Evolutionary conservation across 2,113 vertebrate genomes (phyloP), one percentile per base, ranked within the genome.

Genomic region (Octodon degus): DNA sequence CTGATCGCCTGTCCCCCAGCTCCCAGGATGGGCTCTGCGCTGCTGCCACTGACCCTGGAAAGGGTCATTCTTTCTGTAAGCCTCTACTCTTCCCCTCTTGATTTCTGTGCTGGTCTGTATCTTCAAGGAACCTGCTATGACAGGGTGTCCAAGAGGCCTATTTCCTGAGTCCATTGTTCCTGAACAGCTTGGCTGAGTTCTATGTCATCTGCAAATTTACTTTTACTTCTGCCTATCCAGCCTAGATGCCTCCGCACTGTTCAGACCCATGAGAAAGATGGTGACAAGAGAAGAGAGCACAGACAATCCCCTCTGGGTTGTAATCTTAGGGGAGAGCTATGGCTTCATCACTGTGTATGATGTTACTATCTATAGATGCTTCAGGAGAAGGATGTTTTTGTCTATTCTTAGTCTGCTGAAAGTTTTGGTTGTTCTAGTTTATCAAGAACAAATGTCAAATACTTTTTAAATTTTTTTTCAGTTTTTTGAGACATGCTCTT

Each of bases 191-290:
- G 58, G 25, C 50, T 84, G 76, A 93, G 77, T 95, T 93, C 55
- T 85, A 76, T 32, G 7, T 27, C 37, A 30, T 85, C 30, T 95
- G 58, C 16, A 92, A 84, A 85, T 63, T 60, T 16, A 63, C 34
- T 67, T 89, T 81, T 89, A 93, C 7, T 76, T 95, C 58, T 94
- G 80, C 60, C 34, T 82, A 70, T 65, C 63, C 63, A 85, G 40
- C n/a, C 65, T n/a, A 47, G 50, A 67, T 62, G 6, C 27, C 20
- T 85, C 34, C 58, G 34, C 5, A 43, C 55, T 60, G 82, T 37
- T 47, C 32, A 90, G 62, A 92, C 70, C 30, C 24, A 47, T 43
- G 43, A 79, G 62, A 13, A 63, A 85, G 72, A 65, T 67, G 50
- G 9, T 50, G n/a, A 74, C 80, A 58, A 37, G 80, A 86, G 6